Conservation (phyloP, 1,140 invertebrate species). For the Tetranychus urticae region DNA sequence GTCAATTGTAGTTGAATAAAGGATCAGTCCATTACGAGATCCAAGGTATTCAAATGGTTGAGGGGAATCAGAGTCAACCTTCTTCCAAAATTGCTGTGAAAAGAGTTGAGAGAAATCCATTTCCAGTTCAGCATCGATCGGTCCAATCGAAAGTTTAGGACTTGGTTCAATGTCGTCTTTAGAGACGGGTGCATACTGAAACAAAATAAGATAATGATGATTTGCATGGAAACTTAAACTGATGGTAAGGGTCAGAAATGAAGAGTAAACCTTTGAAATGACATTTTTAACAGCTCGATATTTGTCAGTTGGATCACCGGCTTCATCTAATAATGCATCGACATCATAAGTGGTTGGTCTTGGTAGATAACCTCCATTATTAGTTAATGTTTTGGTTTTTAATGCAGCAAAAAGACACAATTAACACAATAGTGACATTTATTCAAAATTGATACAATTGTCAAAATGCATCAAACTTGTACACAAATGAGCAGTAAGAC, state of each 20-base stretch:
- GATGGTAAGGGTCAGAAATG: constrained; percentile 19
- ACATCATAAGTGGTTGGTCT: constrained; percentile 27
- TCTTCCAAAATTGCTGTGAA: not conserved
- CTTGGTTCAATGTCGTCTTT: not conserved
- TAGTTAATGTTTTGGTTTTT: no score
- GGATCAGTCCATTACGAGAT: constrained; percentile 32
- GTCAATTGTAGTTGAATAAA: constrained; percentile 39
- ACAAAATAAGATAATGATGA: no score
- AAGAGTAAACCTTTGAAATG: constrained; percentile 22
- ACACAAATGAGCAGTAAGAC: no score
- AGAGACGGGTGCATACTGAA: no score
- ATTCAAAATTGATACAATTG: no score
- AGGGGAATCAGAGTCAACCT: not conserved
- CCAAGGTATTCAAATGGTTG: constrained; percentile 7
- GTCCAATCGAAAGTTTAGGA: not conserved
- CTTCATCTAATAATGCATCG: constrained; percentile 25
- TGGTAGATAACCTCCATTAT: constrained; percentile 9
- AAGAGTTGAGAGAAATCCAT: not conserved
- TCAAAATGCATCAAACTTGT: no score
- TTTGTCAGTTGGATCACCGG: constrained; percentile 24
- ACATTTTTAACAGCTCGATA: constrained; percentile 21
- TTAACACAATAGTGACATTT: no score
- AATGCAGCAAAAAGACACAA: no score
- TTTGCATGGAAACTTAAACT: no score
- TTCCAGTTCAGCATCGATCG: not conserved